These are phyloP conservation scores for Pelodytes ibericus DNA, from an alignment of 2,797 vertebrate species.

Conservation along the genomic window DNA sequence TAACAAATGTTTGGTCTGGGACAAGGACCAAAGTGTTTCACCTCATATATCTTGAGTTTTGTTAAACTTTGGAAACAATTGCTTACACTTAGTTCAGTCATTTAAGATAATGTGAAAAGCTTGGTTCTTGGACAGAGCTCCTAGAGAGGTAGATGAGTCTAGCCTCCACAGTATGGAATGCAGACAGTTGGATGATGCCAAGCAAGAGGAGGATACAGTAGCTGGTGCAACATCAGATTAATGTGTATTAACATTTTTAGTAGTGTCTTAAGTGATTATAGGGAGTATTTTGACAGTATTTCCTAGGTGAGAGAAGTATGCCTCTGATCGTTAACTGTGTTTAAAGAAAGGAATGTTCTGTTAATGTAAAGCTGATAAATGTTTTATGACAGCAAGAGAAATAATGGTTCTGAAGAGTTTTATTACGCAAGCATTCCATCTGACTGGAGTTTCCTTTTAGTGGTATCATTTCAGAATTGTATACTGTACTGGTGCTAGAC, in stretches of 20 bases:
- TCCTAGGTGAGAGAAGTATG: neutral
- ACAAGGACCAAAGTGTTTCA: too few relatives aligned
- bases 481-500: too few relatives aligned
- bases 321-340: neutral
- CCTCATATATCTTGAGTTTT: too few relatives aligned
- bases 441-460: too few relatives aligned
- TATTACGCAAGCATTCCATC: neutral
- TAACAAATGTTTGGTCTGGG: too few relatives aligned
- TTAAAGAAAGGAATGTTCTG: neutral
- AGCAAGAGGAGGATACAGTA: neutral
- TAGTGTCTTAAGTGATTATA: neutral
- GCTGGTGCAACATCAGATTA: neutral
- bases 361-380: neutral
- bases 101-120: neutral
- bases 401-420: neutral
- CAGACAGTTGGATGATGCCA: neutral
- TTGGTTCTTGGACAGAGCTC: neutral
- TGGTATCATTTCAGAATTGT: too few relatives aligned
- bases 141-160: neutral
- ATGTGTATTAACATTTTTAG: neutral
- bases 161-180: neutral
- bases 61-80: too few relatives aligned
- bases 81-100: too few relatives aligned
- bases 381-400: neutral
- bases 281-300: neutral